Evolutionary conservation across 2,113 vertebrate species (phyloP).

Genomic region (Lates calcarifer): DNA sequence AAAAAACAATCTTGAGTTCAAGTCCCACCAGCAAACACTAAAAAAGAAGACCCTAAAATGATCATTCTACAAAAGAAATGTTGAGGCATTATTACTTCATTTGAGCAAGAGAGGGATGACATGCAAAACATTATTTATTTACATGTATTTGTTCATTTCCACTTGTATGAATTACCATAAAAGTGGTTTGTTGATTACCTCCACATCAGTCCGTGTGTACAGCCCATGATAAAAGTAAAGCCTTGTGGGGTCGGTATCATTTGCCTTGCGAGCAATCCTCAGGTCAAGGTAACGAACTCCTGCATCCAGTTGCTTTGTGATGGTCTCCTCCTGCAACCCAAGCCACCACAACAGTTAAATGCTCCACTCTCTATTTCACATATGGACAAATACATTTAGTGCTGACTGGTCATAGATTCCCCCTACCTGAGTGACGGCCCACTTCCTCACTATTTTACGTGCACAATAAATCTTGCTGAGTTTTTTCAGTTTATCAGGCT

Average conservation of each 20-base stretch:
- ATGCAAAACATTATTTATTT: no score
- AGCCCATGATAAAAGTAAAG: slow-evolving; percentile 74
- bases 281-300: slow-evolving; percentile 75
- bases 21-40: neutral
- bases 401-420: neutral
- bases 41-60: neutral
- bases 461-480: slow-evolving; percentile 48
- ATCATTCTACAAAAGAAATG: neutral
- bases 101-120: neutral
- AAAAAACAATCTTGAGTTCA: no score
- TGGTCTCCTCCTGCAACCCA: slow-evolving; percentile 53
- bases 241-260: slow-evolving; percentile 49
- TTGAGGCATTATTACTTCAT: neutral
- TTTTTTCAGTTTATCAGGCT: slow-evolving; percentile 55
- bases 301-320: slow-evolving; percentile 66
- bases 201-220: slow-evolving; percentile 65
- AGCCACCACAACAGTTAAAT: neutral
- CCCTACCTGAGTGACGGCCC: slow-evolving; percentile 69
- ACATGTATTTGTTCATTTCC: neutral
- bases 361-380: neutral
- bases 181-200: slow-evolving; percentile 64
- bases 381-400: neutral
- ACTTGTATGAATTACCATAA: neutral
- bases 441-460: slow-evolving; percentile 46
- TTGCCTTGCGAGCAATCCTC: slow-evolving; percentile 62